Evolutionary conservation across 2,113 vertebrate species (phyloP).

Genomic region (Hippocampus guttulatus): DNA sequence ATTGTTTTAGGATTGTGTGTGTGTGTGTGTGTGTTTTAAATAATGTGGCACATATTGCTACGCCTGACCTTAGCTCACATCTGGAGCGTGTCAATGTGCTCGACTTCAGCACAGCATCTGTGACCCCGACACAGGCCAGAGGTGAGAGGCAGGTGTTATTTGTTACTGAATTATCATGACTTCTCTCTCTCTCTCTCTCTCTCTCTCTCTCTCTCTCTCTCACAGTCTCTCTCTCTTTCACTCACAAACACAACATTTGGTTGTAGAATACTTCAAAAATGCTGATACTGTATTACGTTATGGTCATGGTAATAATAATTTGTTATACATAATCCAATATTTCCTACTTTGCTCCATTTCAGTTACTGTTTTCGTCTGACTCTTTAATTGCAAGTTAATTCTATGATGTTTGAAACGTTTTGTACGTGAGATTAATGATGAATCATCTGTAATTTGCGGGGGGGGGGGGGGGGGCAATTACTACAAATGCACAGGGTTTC

Average conservation of each 20-base stretch:
- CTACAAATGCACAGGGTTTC: neutral
- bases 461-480: too few species aligned
- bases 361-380: too few species aligned
- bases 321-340: too few species aligned
- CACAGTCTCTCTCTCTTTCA: too few species aligned
- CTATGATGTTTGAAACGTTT: too few species aligned
- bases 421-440: neutral
- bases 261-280: neutral
- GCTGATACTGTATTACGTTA: neutral
- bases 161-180: too few species aligned
- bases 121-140: neutral
- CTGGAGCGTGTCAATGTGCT: neutral
- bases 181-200: too few species aligned
- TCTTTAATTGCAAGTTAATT: too few species aligned
- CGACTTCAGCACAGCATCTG: neutral
- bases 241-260: neutral
- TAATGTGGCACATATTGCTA: too few species aligned
- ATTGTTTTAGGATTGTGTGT: slow-evolving; percentile 44
- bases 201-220: too few species aligned
- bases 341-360: too few species aligned
- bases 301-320: neutral
- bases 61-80: neutral
- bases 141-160: neutral
- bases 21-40: too few species aligned
- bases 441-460: neutral